phyloP scores from a whole-genome alignment of 2,888 invertebrate genomes.

The Polymixis lichenea region DNA sequence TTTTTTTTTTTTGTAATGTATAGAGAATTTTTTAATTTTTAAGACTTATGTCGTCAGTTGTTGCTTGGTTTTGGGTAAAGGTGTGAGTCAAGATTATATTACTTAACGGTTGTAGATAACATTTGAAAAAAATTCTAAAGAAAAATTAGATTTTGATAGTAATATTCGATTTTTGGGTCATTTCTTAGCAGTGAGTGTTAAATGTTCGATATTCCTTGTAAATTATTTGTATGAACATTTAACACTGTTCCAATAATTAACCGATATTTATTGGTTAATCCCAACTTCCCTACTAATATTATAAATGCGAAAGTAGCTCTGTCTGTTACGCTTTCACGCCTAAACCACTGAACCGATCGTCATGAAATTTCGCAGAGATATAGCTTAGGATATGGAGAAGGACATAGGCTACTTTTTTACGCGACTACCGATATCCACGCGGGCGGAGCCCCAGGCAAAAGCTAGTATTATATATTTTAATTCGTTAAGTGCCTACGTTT shows the following conservation, averaged over 20 bases:
- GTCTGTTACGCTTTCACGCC: too few species aligned
- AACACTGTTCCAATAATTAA: neutral
- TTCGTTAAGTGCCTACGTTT: neutral
- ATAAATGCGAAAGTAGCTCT: too few species aligned
- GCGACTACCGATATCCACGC: too few species aligned
- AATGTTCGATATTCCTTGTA: neutral
- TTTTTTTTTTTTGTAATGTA: slow-evolving; percentile 37
- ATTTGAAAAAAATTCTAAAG: neutral
- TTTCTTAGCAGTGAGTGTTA: neutral
- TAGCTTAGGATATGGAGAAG: too few species aligned
- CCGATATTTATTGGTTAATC: too few species aligned
- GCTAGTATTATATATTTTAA: neutral
- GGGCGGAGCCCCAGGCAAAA: too few species aligned
- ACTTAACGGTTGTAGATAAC: neutral
- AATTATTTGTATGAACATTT: neutral
- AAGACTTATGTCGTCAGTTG: slow-evolving; percentile 40
- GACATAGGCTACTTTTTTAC: too few species aligned
- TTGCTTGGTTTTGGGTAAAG: slow-evolving; percentile 32
- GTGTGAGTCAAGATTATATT: slow-evolving; percentile 19
- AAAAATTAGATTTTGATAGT: neutral
- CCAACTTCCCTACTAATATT: too few species aligned
- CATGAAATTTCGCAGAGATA: too few species aligned
- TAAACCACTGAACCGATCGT: too few species aligned
- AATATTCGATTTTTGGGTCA: neutral
- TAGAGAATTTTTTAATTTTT: slow-evolving; percentile 42